These are phyloP conservation scores for Agriopis marginaria DNA, from an alignment of 2,888 invertebrate genomes.

Conservation along the genomic window DNA sequence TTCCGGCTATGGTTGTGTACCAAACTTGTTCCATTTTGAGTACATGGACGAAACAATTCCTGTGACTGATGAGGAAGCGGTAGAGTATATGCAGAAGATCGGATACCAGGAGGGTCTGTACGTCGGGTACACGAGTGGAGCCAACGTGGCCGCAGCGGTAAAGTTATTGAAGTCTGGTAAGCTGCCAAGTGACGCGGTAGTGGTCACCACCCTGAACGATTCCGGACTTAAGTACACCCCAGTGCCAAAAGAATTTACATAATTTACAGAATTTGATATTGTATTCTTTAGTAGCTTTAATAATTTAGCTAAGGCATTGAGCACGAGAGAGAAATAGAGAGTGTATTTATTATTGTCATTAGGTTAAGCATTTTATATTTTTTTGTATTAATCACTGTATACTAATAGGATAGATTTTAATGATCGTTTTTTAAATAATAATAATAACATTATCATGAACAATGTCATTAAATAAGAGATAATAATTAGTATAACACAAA, in stretches of 20 bases:
- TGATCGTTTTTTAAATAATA: not conserved
- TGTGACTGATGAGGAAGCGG: constrained; percentile 74
- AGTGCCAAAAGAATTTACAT: constrained; percentile 59
- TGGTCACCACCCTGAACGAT: constrained; percentile 75
- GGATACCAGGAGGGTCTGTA: constrained; percentile 77
- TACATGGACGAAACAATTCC: constrained; percentile 73
- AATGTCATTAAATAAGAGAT: not conserved
- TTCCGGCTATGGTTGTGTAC: constrained; percentile 78
- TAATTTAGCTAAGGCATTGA: not conserved
- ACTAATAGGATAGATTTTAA: not conserved
- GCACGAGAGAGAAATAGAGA: not conserved
- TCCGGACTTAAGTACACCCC: constrained; percentile 78
- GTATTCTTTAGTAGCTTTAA: not conserved
- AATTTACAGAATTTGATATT: constrained; percentile 7
- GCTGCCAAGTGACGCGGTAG: constrained; percentile 74
- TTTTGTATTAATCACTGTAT: not conserved
- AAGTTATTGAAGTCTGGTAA: constrained; percentile 72
- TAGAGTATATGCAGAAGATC: constrained; percentile 68
- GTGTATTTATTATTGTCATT: not conserved
- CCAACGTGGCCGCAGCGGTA: constrained; percentile 78
- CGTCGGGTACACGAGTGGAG: constrained; percentile 80
- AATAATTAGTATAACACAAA: not conserved
- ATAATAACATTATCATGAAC: not conserved
- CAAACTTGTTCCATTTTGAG: constrained; percentile 73
- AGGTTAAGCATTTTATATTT: not conserved